Conservation (phyloP, 2,888 invertebrate genomes). For the Micoletzkya japonica region DNA sequence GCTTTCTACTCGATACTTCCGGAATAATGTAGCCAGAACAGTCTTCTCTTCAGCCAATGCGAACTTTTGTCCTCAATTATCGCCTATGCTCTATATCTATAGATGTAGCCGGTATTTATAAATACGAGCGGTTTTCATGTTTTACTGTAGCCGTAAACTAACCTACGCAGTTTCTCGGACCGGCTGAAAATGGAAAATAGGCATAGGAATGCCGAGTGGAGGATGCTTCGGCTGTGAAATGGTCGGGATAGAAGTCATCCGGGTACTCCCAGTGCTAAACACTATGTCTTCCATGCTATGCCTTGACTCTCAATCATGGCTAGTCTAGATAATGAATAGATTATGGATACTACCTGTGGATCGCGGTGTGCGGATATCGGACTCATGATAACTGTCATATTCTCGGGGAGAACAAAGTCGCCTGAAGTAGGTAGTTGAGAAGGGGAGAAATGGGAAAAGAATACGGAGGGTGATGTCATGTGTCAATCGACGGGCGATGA, state of each 20-base stretch:
- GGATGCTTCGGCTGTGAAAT: slow-evolving; percentile 64
- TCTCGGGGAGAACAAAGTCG: slow-evolving; percentile 23
- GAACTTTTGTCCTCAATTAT: slow-evolving; percentile 56
- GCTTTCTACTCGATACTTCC: slow-evolving; percentile 62
- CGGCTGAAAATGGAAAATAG: slow-evolving; percentile 68
- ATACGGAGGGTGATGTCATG: slow-evolving; percentile 57
- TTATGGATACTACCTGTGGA: not conserved
- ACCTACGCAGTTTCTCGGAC: slow-evolving; percentile 68
- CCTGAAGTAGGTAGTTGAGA: slow-evolving; percentile 15
- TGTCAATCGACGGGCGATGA: slow-evolving; percentile 45
- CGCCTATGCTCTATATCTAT: too few species aligned
- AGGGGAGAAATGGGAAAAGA: not conserved
- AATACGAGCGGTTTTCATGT: too few species aligned
- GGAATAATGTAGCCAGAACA: slow-evolving; percentile 64
- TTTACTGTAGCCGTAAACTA: not conserved
- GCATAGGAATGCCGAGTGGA: slow-evolving; percentile 65
- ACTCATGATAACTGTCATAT: slow-evolving; percentile 8
- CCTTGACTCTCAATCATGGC: not conserved
- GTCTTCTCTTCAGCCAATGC: slow-evolving; percentile 65
- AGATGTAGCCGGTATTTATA: too few species aligned
- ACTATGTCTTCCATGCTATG: not conserved
- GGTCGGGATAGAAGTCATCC: slow-evolving; percentile 64
- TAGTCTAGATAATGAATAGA: not conserved
- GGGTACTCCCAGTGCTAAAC: slow-evolving; percentile 60
- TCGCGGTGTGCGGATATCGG: slow-evolving; percentile 13